Evolutionary conservation across 2,797 vertebrate species (phyloP).

Genomic region (Pristis pectinata): DNA sequence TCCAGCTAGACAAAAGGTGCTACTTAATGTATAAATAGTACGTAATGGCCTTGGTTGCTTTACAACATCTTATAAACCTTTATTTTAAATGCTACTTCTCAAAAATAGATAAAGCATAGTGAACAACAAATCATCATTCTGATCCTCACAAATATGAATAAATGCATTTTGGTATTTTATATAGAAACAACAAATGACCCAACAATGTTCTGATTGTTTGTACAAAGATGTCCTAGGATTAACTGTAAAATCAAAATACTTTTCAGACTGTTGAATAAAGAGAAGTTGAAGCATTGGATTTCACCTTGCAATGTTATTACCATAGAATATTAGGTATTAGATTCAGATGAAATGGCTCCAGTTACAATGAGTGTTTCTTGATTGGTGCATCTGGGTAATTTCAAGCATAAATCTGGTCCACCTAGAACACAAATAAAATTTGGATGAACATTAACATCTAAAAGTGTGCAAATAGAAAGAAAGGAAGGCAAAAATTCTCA

Average conservation of each 20-base stretch:
- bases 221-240: background rate
- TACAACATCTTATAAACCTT: background rate
- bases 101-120: background rate
- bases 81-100: background rate
- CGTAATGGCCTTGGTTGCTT: background rate
- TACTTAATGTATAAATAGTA: background rate
- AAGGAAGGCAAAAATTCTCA: background rate
- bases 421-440: background rate
- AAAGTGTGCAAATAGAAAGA: background rate
- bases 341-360: background rate
- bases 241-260: background rate
- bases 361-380: background rate
- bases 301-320: background rate
- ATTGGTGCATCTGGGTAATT: background rate
- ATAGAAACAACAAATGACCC: background rate
- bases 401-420: background rate
- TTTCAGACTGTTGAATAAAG: background rate
- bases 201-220: background rate
- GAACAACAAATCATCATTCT: background rate
- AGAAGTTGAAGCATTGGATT: background rate
- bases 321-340: background rate
- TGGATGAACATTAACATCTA: background rate
- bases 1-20: background rate
- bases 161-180: background rate
- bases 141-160: background rate